A percentile compares a stretch with the other conserved stretches of the same genome.
phyloP scores from a whole-genome alignment of 2,797 vertebrate genomes.

The Champsocephalus gunnari region DNA sequence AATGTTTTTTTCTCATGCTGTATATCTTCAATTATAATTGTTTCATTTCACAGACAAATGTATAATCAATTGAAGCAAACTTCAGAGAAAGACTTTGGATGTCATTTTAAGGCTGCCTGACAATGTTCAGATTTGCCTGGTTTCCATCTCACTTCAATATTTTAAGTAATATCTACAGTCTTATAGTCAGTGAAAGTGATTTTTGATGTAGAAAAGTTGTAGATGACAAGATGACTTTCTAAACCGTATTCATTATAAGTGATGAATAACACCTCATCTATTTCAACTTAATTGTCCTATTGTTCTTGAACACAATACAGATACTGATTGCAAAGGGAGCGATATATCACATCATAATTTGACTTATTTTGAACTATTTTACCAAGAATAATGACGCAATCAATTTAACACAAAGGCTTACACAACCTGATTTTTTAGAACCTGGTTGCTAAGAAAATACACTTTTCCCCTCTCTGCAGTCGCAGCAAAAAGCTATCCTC shows the following conservation, averaged over 20 bases:
- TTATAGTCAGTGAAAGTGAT: background rate
- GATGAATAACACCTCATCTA: background rate
- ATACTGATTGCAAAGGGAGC: background rate
- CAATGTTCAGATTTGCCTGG: background rate
- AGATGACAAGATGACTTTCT: background rate
- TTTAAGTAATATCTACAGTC: background rate
- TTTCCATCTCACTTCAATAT: constrained; percentile 5
- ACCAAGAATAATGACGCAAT: background rate
- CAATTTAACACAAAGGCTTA: too few relatives aligned
- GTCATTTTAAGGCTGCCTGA: constrained; percentile 13
- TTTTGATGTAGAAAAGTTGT: background rate
- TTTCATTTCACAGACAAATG: background rate
- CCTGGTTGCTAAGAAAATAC: background rate
- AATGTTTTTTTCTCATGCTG: background rate
- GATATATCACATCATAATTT: background rate
- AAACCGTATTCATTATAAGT: background rate
- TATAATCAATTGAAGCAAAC: background rate
- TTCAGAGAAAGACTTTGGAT: constrained; percentile 12
- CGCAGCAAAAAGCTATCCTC: too few relatives aligned
- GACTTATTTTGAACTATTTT: background rate
- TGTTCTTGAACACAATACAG: background rate
- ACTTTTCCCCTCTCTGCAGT: too few relatives aligned
- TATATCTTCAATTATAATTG: background rate
- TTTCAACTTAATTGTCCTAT: background rate
- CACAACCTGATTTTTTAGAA: background rate